These are phyloP conservation scores for Novumbra hubbsi DNA, from an alignment of 2,797 vertebrate species.

Conservation along the genomic window DNA sequence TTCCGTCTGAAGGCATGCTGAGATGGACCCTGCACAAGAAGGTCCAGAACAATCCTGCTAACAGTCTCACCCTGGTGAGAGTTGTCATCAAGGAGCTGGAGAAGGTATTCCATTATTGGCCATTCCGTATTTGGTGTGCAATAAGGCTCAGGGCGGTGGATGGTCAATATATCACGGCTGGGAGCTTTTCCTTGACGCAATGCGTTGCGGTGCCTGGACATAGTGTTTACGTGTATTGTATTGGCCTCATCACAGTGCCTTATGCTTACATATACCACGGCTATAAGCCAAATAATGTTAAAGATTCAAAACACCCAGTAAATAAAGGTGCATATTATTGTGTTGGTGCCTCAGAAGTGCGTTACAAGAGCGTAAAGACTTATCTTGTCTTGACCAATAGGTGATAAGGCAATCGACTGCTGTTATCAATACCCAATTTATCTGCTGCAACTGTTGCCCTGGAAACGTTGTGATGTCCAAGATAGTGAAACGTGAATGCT, in stretches of 20 bases:
- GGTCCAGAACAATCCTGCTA: constrained; percentile 79
- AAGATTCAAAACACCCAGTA: too few relatives aligned
- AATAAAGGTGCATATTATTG: too few relatives aligned
- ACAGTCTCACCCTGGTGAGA: constrained; percentile 76
- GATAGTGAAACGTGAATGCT: background rate
- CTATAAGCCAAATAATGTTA: too few relatives aligned
- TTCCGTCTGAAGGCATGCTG: constrained; percentile 81
- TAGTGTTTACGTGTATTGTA: too few relatives aligned
- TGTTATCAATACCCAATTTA: background rate
- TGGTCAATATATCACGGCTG: too few relatives aligned
- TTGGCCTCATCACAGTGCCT: too few relatives aligned
- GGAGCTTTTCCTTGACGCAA: too few relatives aligned
- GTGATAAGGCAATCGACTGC: background rate
- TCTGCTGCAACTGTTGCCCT: background rate
- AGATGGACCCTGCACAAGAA: constrained; percentile 95
- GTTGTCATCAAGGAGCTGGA: constrained; percentile 90
- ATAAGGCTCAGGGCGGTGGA: too few relatives aligned
- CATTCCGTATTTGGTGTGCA: too few relatives aligned
- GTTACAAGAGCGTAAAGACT: background rate
- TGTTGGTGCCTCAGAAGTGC: too few relatives aligned
- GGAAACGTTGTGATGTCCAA: background rate
- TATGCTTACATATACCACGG: too few relatives aligned
- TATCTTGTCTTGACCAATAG: background rate
- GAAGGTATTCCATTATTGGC: constrained; percentile 70
- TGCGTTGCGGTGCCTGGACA: too few relatives aligned